These are phyloP conservation scores for Oreocharis arfaki DNA, from an alignment of 2,113 vertebrate species.

Conservation along the genomic window DNA sequence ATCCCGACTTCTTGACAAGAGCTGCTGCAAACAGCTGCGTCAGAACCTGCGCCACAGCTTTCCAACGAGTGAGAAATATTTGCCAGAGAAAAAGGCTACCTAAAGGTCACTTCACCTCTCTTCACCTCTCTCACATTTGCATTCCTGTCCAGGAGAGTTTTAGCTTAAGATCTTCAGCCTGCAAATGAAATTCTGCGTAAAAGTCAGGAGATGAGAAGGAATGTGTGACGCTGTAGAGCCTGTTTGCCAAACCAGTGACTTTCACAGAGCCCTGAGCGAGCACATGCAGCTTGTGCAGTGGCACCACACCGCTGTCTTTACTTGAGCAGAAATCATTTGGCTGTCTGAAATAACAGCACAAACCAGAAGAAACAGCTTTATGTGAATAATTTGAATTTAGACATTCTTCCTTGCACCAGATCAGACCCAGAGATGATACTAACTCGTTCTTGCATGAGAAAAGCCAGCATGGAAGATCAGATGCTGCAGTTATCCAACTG, in stretches of 20 bases:
- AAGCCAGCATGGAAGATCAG: accelerated
- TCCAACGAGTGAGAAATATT: accelerated
- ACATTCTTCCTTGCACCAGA: not conserved
- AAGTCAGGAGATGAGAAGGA: not conserved
- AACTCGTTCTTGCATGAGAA: not conserved
- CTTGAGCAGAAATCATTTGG: not conserved
- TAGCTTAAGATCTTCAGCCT: not conserved
- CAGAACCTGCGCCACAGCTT: not conserved
- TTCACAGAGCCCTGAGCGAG: not conserved
- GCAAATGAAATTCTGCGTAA: not conserved
- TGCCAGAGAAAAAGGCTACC: not conserved
- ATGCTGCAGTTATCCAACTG: not conserved
- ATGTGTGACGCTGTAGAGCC: not conserved
- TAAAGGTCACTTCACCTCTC: not conserved
- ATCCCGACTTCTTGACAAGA: not conserved
- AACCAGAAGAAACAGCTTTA: not conserved
- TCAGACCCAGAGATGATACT: not conserved
- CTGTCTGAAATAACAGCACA: not conserved
- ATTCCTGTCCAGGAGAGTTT: not conserved
- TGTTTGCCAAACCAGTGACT: not conserved
- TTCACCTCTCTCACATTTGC: not conserved
- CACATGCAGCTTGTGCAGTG: not conserved
- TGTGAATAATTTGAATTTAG: not conserved
- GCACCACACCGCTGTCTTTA: not conserved
- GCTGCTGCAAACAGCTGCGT: not conserved